Evolutionary conservation across 1,140 invertebrate species (phyloP).

Genomic region (Leptinotarsa texana): DNA sequence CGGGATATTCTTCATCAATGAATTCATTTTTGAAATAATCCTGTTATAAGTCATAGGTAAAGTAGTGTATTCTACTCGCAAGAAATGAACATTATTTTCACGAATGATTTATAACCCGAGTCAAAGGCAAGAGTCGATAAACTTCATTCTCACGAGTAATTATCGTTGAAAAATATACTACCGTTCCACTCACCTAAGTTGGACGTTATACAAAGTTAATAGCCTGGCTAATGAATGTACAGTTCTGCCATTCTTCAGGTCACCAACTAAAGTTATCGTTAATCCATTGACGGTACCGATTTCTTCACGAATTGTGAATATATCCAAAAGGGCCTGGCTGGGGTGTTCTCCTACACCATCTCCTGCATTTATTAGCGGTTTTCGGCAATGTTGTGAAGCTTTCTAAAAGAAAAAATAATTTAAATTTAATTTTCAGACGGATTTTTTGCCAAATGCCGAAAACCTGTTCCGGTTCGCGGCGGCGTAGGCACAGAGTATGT

Average conservation of each 20-base stretch:
- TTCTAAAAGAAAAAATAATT: conserved; percentile 59
- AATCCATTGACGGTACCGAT: conserved; percentile 97
- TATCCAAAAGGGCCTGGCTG: conserved; percentile 94
- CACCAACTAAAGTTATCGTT: conserved; percentile 92
- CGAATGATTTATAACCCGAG: too few relatives aligned
- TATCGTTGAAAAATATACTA: too few relatives aligned
- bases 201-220: conserved; percentile 88
- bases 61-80: too few relatives aligned
- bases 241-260: conserved; percentile 96
- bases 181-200: conserved; percentile 57
- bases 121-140: too few relatives aligned
- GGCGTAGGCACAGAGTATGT: too few relatives aligned
- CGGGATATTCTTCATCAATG: too few relatives aligned
- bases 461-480: too few relatives aligned
- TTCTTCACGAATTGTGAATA: conserved; percentile 98
- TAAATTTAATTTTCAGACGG: neutral
- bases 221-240: conserved; percentile 95
- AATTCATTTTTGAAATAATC: too few relatives aligned
- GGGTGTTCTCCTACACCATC: conserved; percentile 99
- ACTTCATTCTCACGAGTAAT: too few relatives aligned
- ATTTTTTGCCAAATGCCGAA: neutral
- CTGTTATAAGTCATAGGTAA: too few relatives aligned
- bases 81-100: too few relatives aligned
- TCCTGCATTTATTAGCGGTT: conserved; percentile 95
- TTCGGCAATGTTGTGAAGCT: conserved; percentile 79